These are phyloP conservation scores for Micropoecilia bifurca DNA, from an alignment of 2,797 vertebrate species.

Conservation along the genomic window DNA sequence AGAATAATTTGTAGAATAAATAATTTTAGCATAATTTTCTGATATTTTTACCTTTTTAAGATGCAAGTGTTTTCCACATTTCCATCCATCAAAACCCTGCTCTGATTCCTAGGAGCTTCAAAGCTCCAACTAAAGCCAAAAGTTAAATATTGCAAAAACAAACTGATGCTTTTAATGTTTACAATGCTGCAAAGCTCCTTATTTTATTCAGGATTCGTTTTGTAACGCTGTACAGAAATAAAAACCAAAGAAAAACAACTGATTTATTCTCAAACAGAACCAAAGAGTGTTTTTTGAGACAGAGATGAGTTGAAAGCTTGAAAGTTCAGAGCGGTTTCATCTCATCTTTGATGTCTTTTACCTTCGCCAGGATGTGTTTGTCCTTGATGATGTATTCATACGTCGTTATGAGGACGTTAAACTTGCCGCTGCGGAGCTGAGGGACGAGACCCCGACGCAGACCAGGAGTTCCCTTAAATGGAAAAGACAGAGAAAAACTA, in stretches of 20 bases:
- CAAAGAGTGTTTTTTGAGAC: not conserved
- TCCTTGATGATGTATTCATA: constrained; percentile 99
- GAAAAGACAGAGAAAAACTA: not conserved
- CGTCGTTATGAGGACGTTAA: constrained; percentile 95
- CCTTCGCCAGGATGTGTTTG: constrained; percentile 98
- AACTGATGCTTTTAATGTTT: not conserved
- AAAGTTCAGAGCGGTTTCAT: not conserved
- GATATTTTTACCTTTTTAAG: not conserved
- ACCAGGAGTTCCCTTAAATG: constrained; percentile 89
- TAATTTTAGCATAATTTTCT: too few species aligned
- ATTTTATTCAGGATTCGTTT: not conserved
- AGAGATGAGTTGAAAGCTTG: fast-evolving
- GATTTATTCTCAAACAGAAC: too few species aligned
- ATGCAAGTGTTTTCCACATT: not conserved
- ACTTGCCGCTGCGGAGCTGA: constrained; percentile 95
- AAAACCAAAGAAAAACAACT: not conserved
- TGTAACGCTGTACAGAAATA: not conserved
- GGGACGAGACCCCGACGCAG: constrained; percentile 92
- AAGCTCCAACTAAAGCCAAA: not conserved
- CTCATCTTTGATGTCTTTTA: constrained; percentile 58
- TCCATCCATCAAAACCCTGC: not conserved
- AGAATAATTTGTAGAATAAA: too few species aligned
- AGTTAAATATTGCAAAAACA: not conserved
- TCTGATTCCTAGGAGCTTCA: not conserved
- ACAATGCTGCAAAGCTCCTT: not conserved